Percentiles rank a stretch among this genome's conserved stretches.
These are phyloP conservation scores for Rhopalosiphum maidis DNA, from an alignment of 1,140 invertebrate genomes.

Conservation along the genomic window DNA sequence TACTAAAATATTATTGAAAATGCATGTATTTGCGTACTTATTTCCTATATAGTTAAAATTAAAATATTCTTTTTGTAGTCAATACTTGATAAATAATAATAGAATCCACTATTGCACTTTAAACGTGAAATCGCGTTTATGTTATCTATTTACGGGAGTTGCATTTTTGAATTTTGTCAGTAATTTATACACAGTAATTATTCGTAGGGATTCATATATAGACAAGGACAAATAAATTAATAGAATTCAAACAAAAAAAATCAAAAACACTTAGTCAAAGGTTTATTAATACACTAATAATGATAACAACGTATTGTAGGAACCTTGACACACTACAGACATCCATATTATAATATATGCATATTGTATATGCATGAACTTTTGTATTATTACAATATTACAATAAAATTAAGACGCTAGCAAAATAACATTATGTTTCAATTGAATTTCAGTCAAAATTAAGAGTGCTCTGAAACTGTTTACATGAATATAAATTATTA, in stretches of 20 bases:
- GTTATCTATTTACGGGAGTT: background rate
- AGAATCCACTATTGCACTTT: background rate
- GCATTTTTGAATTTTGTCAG: background rate
- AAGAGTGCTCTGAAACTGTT: slow-evolving; percentile 8
- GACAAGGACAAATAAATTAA: background rate
- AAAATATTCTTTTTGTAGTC: background rate
- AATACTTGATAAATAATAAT: background rate
- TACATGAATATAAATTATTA: background rate
- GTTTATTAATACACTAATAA: background rate
- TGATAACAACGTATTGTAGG: background rate
- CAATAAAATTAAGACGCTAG: background rate
- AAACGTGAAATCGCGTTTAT: background rate
- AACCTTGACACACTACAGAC: background rate
- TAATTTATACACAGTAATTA: too few species aligned
- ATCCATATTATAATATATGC: background rate
- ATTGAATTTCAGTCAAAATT: slow-evolving; percentile 26
- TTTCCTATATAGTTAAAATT: background rate
- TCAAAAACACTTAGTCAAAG: slow-evolving; percentile 22
- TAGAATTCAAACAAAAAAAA: background rate
- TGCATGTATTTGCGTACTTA: background rate
- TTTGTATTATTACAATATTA: background rate
- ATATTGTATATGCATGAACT: background rate
- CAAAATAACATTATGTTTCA: background rate
- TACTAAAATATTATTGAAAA: background rate
- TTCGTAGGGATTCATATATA: background rate